Percentiles rank a stretch among this genome's conserved stretches.
These are phyloP conservation scores for Stichodactyla helianthus DNA, from an alignment of 64 coral and sea anemone genomes.

Conservation along the genomic window DNA sequence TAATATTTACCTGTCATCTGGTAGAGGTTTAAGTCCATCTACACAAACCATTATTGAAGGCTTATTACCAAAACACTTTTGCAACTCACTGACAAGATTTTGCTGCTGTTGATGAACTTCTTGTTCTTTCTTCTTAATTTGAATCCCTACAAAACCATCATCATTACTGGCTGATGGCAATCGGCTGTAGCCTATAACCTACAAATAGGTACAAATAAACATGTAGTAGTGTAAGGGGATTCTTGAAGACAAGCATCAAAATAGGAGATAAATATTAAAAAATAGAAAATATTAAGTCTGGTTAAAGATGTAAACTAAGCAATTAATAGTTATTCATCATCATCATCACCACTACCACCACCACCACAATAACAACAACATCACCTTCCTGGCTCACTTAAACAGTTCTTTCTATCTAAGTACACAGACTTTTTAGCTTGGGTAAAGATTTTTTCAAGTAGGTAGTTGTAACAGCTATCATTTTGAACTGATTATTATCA, in stretches of 20 bases:
- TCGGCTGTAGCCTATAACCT: constrained; percentile 81
- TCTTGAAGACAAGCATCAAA: not conserved
- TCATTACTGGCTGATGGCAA: constrained; percentile 79
- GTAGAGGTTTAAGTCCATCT: constrained; percentile 84
- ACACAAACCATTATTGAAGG: constrained; percentile 86
- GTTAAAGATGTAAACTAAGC: too few species aligned
- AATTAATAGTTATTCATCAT: too few species aligned
- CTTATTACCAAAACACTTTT: constrained; percentile 78
- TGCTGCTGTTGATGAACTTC: constrained; percentile 66
- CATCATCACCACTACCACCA: too few species aligned
- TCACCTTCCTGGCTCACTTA: too few species aligned
- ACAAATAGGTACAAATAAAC: not conserved
- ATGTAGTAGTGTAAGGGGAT: not conserved
- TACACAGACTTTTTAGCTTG: too few species aligned
- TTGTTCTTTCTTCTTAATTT: constrained; percentile 75
- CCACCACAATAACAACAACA: too few species aligned
- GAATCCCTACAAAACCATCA: constrained; percentile 80
- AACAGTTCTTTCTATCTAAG: too few species aligned
- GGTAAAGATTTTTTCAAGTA: too few species aligned
- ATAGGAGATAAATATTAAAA: too few species aligned
- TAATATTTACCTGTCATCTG: constrained; percentile 67
- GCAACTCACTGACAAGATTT: constrained; percentile 56
- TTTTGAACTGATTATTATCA: too few species aligned
- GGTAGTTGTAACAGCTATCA: too few species aligned
- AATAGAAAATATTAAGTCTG: too few species aligned